These are phyloP conservation scores for Cecropterus lyciades DNA, from an alignment of 1,140 invertebrate species.

Conservation along the genomic window DNA sequence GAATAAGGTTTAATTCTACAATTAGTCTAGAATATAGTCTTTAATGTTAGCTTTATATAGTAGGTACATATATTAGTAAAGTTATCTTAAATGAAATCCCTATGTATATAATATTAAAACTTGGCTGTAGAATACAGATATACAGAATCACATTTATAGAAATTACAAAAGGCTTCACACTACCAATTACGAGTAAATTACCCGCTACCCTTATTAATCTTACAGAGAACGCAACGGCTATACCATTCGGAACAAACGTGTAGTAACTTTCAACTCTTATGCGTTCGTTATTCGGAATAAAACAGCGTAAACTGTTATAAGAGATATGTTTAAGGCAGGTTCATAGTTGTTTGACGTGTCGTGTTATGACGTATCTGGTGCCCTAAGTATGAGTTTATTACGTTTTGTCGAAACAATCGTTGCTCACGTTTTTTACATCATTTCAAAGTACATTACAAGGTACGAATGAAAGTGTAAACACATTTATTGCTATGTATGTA, in stretches of 20 bases:
- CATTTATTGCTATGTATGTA: too few species aligned
- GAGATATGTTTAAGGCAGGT: neutral
- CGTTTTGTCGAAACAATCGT: too few species aligned
- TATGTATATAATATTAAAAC: conserved; percentile 1
- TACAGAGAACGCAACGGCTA: conserved; percentile 21
- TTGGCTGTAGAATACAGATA: conserved; percentile 6
- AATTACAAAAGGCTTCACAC: conserved; percentile 37
- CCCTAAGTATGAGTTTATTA: too few species aligned
- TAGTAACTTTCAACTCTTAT: conserved; percentile 12
- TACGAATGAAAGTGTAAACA: too few species aligned
- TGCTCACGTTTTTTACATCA: too few species aligned
- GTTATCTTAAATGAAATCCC: neutral
- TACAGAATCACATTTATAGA: conserved; percentile 31
- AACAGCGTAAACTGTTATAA: conserved; percentile 15
- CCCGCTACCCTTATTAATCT: conserved; percentile 36
- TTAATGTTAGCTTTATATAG: too few species aligned
- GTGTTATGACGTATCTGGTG: too few species aligned
- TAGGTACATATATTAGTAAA: too few species aligned
- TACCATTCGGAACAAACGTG: neutral
- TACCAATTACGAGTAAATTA: conserved; percentile 39
- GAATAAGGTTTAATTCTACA: too few species aligned
- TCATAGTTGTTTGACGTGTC: too few species aligned
- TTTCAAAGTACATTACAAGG: too few species aligned
- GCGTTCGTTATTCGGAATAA: conserved; percentile 7
- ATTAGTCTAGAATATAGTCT: too few species aligned